Base-by-base conservation (phyloP, 2,888 invertebrate genomes). In the Chrysotoxum bicinctum region DNA sequence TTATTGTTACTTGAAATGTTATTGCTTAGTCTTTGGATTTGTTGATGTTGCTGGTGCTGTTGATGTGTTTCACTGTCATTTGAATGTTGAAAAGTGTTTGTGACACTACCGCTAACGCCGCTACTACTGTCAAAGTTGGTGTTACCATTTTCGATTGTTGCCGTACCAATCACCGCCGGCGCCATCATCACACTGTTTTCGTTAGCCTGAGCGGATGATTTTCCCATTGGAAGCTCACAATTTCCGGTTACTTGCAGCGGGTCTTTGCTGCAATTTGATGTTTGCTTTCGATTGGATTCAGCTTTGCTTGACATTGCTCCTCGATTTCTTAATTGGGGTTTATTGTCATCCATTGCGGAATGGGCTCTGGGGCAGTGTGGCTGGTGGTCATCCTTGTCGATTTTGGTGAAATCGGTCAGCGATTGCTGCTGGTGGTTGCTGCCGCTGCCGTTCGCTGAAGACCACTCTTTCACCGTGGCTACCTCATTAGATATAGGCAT, bases 401-500 rank as follows among this genome's bases (percentile, higher is more conserved):
- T 91, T 88, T 89, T 90, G 80, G 89, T 89, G 77, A 90, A 90
- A 79, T 91, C 90, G 89, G 89, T 89, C 26, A 9, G 16, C 9
- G 87, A 85, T 60, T n/a, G n/a, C 5, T n/a, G 43, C n/a, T 9
- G 89, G 81, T 89, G 89, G 88, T 88, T 86, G 89, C 87, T 87
- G 88, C 87, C 87, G 88, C 87, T 87, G 89, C 87, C 86, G 88
- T 89, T 56, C 85, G 90, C 89, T 87, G 90, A 89, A 89, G 91
- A 89, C 90, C 91, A 91, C 90, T 90, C 90, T 87, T 91, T 89
- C 87, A 89, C 89, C 88, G 90, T 89, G 89, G 91, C 90, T 90
- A 91, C 88, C 89, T 91, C 91, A 83, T 90, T 91, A 89, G 90
- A 89, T 89, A 90, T 91, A 88, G 91, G 90, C 91, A 91, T 91